Evolutionary conservation across 2,113 vertebrate genomes (phyloP).

Genomic region (Catharus fuscescens): DNA sequence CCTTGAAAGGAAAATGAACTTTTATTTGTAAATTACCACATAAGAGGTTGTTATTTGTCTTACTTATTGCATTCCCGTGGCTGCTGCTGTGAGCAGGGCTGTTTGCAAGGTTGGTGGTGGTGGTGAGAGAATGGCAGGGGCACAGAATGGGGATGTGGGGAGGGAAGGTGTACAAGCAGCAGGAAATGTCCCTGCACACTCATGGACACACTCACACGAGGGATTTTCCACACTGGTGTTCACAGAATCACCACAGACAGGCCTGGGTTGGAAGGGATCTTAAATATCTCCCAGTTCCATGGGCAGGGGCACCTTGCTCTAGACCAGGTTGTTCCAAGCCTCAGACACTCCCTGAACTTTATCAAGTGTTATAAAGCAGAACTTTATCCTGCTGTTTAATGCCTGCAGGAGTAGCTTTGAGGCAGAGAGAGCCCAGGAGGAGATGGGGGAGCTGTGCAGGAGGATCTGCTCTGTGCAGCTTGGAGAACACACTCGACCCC

Average conservation of each 20-base stretch:
- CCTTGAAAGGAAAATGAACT: constrained; percentile 54
- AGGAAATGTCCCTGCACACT: fast-evolving
- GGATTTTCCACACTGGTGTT: background rate
- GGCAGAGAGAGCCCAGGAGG: background rate
- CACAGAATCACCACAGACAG: background rate
- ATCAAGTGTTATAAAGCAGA: no score
- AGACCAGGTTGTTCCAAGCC: no score
- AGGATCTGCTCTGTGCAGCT: background rate
- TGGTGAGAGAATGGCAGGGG: background rate
- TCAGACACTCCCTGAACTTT: background rate
- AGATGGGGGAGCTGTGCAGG: background rate
- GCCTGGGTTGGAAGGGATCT: background rate
- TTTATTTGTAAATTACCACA: constrained; percentile 46
- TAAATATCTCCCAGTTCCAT: background rate
- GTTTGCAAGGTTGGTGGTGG: fast-evolving
- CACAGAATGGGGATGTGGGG: fast-evolving
- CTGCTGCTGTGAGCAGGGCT: background rate
- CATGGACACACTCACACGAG: fast-evolving
- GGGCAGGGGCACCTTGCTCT: background rate
- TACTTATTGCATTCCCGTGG: background rate
- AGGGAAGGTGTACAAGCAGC: fast-evolving
- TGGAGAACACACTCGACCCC: background rate
- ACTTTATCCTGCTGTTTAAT: fast-evolving
- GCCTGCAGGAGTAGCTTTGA: background rate
- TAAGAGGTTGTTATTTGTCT: constrained; percentile 24